Percentiles rank a stretch among this genome's conserved stretches.
phyloP scores from a whole-genome alignment of 2,888 invertebrate species.

The Mythimna loreyi region DNA sequence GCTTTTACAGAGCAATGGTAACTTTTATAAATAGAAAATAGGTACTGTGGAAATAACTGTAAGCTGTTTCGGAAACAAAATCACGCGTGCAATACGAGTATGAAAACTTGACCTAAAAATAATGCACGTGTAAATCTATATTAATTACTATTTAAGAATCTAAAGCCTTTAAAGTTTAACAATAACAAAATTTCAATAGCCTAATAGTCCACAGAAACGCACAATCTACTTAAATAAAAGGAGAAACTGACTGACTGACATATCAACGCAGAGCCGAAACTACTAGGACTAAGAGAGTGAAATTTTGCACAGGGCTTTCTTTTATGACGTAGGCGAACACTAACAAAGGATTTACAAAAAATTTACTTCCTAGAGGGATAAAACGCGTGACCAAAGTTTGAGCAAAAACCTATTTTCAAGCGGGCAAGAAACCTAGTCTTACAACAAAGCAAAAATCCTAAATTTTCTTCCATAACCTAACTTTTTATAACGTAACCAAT shows the following conservation, averaged over 20 bases:
- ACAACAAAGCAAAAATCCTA: no score
- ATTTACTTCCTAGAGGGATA: no score
- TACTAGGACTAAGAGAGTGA: no score
- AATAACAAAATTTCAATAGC: not conserved
- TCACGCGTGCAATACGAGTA: no score
- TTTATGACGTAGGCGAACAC: no score
- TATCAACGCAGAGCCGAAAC: no score
- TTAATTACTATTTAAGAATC: not conserved
- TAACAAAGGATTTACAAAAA: no score
- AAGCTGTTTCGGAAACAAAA: constrained; percentile 3
- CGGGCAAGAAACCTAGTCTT: no score
- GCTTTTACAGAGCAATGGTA: constrained; percentile 9
- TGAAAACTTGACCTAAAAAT: not conserved
- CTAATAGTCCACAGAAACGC: not conserved
- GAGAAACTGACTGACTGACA: no score
- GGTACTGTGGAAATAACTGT: not conserved
- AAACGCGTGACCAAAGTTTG: no score
- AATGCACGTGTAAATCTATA: not conserved
- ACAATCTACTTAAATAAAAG: not conserved
- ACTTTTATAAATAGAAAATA: constrained; percentile 12
- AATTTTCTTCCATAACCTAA: constrained; percentile 7
- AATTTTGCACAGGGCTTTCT: no score
- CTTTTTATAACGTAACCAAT: constrained; percentile 34
- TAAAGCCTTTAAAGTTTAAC: not conserved
- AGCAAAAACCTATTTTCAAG: no score